Percentiles rank a stretch among this genome's conserved stretches.
Evolutionary conservation across 2,797 vertebrate genomes (phyloP).

Genomic region (Ficedula albicollis): DNA sequence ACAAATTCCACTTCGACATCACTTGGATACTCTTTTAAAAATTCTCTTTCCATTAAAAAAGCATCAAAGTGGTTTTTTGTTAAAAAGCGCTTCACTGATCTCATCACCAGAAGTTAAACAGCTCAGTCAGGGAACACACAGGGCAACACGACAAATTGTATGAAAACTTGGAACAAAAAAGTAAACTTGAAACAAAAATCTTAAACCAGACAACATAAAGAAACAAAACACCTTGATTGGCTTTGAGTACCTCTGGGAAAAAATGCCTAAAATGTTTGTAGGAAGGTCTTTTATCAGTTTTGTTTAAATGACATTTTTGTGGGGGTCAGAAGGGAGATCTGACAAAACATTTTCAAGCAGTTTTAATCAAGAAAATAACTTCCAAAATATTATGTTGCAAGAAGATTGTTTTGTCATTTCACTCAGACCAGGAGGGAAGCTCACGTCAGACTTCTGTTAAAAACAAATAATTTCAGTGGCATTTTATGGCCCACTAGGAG

Average conservation of each 20-base stretch:
- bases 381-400: background rate
- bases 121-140: background rate
- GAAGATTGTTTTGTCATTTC: background rate
- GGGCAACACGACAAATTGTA: background rate
- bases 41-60: constrained; percentile 28
- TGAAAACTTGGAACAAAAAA: background rate
- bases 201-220: constrained; percentile 9
- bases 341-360: background rate
- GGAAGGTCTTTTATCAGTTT: background rate
- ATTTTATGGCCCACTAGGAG: background rate
- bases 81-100: background rate
- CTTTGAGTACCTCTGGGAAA: background rate
- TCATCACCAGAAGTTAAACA: background rate
- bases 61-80: constrained; percentile 21
- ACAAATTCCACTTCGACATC: background rate
- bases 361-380: background rate
- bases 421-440: background rate
- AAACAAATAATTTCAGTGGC: background rate
- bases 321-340: background rate
- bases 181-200: constrained; percentile 29
- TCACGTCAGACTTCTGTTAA: background rate
- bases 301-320: background rate
- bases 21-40: background rate
- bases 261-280: background rate
- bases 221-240: background rate